These are phyloP conservation scores for Orchesellides sinensis DNA, from an alignment of 2,888 invertebrate species.

Conservation along the genomic window DNA sequence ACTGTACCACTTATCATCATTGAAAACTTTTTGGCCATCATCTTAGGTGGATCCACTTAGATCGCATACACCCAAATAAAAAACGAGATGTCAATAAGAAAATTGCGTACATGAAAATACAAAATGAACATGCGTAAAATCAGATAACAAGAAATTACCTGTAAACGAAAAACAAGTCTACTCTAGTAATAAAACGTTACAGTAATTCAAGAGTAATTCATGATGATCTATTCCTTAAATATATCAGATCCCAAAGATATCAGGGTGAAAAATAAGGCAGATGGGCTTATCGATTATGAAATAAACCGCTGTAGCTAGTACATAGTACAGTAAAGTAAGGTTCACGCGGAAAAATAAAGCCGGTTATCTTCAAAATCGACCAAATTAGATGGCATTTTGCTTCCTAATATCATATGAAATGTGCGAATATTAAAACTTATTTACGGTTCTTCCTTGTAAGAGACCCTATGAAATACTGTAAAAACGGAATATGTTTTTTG, in stretches of 20 bases:
- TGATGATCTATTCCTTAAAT: neutral
- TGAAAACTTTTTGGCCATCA: too few species aligned
- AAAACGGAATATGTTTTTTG: too few species aligned
- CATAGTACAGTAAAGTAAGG: neutral
- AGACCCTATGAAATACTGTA: too few species aligned
- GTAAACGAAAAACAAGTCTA: neutral
- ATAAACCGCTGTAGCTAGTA: constrained; percentile 2
- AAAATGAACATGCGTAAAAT: neutral
- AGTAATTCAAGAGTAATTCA: neutral
- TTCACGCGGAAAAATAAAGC: neutral
- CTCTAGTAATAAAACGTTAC: neutral
- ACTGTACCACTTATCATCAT: too few species aligned
- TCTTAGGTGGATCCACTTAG: too few species aligned
- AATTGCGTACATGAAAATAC: too few species aligned
- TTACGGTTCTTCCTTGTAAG: too few species aligned
- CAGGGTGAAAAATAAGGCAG: neutral
- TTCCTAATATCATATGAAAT: too few species aligned
- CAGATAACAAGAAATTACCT: neutral
- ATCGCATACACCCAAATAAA: too few species aligned
- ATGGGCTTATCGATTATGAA: constrained; percentile 44
- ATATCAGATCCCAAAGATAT: neutral
- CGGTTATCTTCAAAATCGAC: neutral
- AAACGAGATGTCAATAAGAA: too few species aligned
- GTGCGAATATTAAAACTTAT: neutral
- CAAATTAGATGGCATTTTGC: neutral